phyloP scores from a whole-genome alignment of 2,113 vertebrate genomes.

The Atlantisia rogersi region DNA sequence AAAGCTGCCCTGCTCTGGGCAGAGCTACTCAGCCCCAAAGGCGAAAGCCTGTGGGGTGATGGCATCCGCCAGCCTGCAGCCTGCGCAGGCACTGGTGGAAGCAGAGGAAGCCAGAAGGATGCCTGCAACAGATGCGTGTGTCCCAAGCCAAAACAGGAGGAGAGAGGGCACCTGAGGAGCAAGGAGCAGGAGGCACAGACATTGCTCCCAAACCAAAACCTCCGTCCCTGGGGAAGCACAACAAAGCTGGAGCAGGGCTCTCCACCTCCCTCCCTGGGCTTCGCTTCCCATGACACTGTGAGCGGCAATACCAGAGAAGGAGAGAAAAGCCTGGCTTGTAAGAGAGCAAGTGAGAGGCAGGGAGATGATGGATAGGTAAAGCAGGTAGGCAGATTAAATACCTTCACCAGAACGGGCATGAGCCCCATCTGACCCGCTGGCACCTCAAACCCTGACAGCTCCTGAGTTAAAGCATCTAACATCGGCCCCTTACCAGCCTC shows the following conservation, averaged over 20 bases:
- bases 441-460: background rate
- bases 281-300: background rate
- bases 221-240: background rate
- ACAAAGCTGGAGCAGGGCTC: background rate
- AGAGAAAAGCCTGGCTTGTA: background rate
- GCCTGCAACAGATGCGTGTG: background rate
- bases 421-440: background rate
- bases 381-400: background rate
- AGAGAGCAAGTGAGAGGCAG: background rate
- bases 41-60: background rate
- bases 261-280: background rate
- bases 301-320: background rate
- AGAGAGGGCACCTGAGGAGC: background rate
- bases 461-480: accelerated
- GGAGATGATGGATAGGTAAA: background rate
- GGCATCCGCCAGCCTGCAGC: background rate
- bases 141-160: background rate
- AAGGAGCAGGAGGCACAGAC: background rate
- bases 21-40: background rate
- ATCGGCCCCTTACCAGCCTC: background rate
- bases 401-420: background rate
- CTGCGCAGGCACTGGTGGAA: background rate
- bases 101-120: background rate
- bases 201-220: accelerated
- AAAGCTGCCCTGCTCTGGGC: background rate